Evolutionary conservation across 1,140 invertebrate species (phyloP).

Genomic region (Diploscapter pachys): DNA sequence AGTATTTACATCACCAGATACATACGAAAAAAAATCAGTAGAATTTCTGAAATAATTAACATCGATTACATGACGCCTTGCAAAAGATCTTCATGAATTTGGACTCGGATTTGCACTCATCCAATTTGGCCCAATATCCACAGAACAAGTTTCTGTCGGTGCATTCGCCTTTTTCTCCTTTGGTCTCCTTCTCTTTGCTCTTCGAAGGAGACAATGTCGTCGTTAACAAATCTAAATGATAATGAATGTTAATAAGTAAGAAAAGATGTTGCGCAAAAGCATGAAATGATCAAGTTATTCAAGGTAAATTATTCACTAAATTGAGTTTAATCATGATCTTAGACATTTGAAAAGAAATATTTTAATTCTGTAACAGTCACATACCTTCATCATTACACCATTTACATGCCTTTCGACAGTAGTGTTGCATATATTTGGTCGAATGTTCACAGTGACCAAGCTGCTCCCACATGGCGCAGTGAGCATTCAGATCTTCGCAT

Average conservation of each 20-base stretch:
- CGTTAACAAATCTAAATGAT: not conserved
- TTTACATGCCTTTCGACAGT: conserved; percentile 54
- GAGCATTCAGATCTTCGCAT: conserved; percentile 56
- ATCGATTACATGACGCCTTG: conserved; percentile 48
- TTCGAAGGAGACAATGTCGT: not conserved
- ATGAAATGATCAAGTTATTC: no score
- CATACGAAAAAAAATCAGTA: not conserved
- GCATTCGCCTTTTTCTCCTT: conserved; percentile 33
- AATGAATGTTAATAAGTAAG: not conserved
- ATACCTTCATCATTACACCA: conserved; percentile 40
- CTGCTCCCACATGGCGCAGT: conserved; percentile 59
- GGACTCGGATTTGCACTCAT: conserved; percentile 54
- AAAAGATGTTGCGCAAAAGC: not conserved
- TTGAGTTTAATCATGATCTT: not conserved
- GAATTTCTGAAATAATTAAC: conserved; percentile 2
- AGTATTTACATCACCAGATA: not conserved
- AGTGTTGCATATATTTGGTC: conserved; percentile 56
- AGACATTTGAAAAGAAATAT: not conserved
- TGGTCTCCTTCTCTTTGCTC: conserved; percentile 23
- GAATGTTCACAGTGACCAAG: conserved; percentile 57
- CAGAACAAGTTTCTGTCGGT: conserved; percentile 57
- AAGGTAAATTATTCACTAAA: not conserved
- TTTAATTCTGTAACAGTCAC: not conserved
- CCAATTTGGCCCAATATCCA: conserved; percentile 57
- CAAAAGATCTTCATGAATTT: conserved; percentile 60